Evolutionary conservation across 2,888 invertebrate genomes (phyloP).

Genomic region (Drosophila paucipuncta): DNA sequence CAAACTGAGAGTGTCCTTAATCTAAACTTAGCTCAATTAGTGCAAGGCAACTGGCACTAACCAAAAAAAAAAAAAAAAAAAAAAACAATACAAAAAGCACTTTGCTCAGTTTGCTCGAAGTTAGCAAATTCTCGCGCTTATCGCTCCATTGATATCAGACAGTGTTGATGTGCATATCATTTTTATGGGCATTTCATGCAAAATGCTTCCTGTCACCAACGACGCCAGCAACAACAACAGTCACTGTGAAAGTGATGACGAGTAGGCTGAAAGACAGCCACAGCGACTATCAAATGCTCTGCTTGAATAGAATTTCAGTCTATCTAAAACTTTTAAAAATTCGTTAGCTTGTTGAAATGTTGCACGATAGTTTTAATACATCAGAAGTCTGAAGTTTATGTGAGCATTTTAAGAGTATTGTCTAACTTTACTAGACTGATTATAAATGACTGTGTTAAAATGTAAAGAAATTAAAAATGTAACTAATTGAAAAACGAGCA

Average conservation of each 20-base stretch:
- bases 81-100: constrained; percentile 7
- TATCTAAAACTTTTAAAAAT: neutral
- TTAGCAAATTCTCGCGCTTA: constrained; percentile 62
- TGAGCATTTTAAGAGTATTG: neutral
- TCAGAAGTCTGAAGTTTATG: neutral
- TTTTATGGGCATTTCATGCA: constrained; percentile 82
- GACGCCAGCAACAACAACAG: constrained; percentile 21
- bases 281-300: constrained; percentile 13
- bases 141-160: constrained; percentile 64
- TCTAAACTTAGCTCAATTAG: constrained; percentile 52
- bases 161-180: constrained; percentile 78
- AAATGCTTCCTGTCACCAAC: constrained; percentile 70
- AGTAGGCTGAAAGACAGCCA: neutral
- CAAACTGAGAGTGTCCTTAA: constrained; percentile 18
- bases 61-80: constrained; percentile 10
- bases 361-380: too few relatives aligned
- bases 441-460: neutral
- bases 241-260: neutral
- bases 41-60: constrained; percentile 12
- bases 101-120: constrained; percentile 24
- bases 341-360: neutral
- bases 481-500: too few relatives aligned
- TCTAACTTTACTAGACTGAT: neutral
- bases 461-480: too few relatives aligned
- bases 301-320: neutral